Percentiles rank a stretch among this genome's conserved stretches.
phyloP scores from a whole-genome alignment of 2,113 vertebrate genomes.

The Cyanistes caeruleus region DNA sequence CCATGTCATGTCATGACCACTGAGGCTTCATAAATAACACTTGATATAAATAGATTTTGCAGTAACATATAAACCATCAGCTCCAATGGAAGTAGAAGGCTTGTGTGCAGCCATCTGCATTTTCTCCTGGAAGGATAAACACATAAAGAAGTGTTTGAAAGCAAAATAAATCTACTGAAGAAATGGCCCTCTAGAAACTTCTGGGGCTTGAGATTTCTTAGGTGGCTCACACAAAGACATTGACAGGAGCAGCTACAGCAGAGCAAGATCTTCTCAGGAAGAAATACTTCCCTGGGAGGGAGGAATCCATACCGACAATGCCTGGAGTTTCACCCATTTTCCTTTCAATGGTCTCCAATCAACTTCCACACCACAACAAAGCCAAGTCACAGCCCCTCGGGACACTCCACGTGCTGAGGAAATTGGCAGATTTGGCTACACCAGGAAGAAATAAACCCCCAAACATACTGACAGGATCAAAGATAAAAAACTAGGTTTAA shows the following conservation, averaged over 20 bases:
- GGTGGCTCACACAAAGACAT: not conserved
- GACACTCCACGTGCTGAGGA: not conserved
- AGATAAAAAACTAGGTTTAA: not conserved
- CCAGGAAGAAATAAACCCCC: not conserved
- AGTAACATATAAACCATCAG: not conserved
- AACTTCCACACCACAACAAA: not conserved
- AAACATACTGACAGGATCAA: not conserved
- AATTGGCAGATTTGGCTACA: not conserved
- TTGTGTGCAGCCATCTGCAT: not conserved
- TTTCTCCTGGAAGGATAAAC: not conserved
- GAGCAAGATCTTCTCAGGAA: not conserved
- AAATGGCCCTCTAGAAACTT: not conserved
- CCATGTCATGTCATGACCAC: not conserved
- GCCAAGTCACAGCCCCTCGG: not conserved
- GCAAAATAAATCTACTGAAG: not conserved
- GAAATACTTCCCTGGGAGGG: not conserved
- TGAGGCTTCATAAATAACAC: not conserved
- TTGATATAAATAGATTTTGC: not conserved
- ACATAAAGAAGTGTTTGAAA: not conserved
- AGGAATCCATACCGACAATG: not conserved
- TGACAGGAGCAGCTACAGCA: not conserved
- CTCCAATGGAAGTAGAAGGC: not conserved
- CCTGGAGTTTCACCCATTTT: not conserved
- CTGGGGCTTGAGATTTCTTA: not conserved
- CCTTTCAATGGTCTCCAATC: not conserved